Evolutionary conservation across 1,140 invertebrate species (phyloP).

Genomic region (Polyergus mexicanus): DNA sequence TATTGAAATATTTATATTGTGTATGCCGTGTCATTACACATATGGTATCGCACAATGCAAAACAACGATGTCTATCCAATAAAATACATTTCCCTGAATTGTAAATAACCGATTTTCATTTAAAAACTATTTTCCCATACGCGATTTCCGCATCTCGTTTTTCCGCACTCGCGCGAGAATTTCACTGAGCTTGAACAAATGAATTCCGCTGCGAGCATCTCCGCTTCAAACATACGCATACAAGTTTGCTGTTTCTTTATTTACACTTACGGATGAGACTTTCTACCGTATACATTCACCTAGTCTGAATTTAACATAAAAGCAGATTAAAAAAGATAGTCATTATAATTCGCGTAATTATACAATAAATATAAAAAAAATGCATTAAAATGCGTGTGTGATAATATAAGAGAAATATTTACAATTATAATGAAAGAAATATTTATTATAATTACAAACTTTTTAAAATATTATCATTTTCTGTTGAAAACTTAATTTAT

Average conservation of each 20-base stretch:
- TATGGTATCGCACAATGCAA: too few relatives aligned
- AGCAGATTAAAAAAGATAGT: background rate
- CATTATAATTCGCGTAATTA: background rate
- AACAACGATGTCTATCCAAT: background rate
- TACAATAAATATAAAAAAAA: background rate
- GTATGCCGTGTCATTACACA: too few relatives aligned
- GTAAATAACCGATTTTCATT: constrained; percentile 52
- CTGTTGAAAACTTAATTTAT: too few relatives aligned
- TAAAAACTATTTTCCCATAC: constrained; percentile 42
- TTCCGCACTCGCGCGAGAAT: constrained; percentile 30
- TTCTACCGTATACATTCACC: background rate
- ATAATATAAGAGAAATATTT: too few relatives aligned
- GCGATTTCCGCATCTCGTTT: constrained; percentile 37
- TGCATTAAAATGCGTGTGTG: too few relatives aligned
- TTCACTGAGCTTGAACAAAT: constrained; percentile 55
- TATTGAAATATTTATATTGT: too few relatives aligned
- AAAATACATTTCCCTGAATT: constrained; percentile 13
- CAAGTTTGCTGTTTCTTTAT: constrained; percentile 41
- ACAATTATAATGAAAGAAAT: too few relatives aligned
- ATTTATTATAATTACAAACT: too few relatives aligned
- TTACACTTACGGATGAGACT: constrained; percentile 37
- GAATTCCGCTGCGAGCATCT: constrained; percentile 54
- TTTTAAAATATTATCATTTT: too few relatives aligned
- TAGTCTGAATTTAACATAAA: background rate
- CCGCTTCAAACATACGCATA: constrained; percentile 21